Base-by-base conservation (phyloP, 2,888 invertebrate genomes). In the Chloroclystis v-ata region DNA sequence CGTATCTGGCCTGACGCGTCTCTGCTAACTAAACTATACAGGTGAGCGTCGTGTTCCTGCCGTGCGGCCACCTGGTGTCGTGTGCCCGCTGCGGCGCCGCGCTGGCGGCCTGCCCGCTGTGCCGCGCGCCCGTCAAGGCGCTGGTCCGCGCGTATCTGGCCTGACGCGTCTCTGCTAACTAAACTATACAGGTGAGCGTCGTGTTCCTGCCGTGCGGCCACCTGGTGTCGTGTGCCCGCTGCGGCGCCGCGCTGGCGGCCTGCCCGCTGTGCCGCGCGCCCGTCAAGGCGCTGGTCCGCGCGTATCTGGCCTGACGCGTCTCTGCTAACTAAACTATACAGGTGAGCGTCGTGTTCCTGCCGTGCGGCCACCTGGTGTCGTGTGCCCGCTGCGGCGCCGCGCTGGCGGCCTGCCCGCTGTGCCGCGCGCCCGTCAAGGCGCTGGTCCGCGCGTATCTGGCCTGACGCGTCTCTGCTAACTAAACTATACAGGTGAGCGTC, bases 141-240 rank as follows among this genome's bases (percentile, higher is more conserved):
- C 94, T 94, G 25, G 96, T 97, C 43, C 96, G 42, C 93, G 98
- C 85, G 38, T 76, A 78, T 70, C 79, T 83, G 63, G 83, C 83
- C 56, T 84, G 78, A 61, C 9, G n/a, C n/a, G n/a, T n/a, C n/a
- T n/a, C n/a, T n/a, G n/a, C n/a, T 4, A 4, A 24, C 6, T 24
- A 24, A 24, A 24, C 6, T 24, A 4, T 28, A 28, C 63, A 88
- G 87, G 87, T 97, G 54, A 93, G 93, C 41, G 93, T 97, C 47
- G 97, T 97, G 49, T 97, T 98, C 84, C 88, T 98, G 61, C 98
- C 98, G 10, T 98, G 98, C 80, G 97, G 97, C 1, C 98, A 98
- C 89, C 89, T 98, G 63, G 90, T 90, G 50, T 94, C 96, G 47
- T 98, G 98, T 75, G 92, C 93, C 65, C 69, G 75, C 0, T 98